These are phyloP conservation scores for Cryptoblepharus egeriae DNA, from an alignment of 2,797 vertebrate species.

Conservation along the genomic window DNA sequence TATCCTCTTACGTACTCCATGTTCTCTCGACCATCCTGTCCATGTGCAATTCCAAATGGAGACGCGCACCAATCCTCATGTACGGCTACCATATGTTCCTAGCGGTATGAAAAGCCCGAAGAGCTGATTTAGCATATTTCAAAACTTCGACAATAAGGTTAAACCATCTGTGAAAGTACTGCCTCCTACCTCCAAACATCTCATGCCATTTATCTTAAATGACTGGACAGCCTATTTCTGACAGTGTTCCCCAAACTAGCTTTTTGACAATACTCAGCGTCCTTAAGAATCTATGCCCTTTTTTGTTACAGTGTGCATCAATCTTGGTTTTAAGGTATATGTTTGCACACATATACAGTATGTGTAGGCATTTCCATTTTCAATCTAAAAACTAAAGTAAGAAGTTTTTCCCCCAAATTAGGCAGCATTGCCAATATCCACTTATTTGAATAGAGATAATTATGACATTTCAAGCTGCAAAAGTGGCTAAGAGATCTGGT, in stretches of 20 bases:
- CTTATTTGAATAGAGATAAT: neutral
- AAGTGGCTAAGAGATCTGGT: too few relatives aligned
- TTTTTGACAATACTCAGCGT: too few relatives aligned
- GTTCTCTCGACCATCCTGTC: neutral
- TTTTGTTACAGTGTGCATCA: too few relatives aligned
- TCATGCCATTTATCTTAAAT: neutral
- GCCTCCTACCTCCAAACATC: neutral
- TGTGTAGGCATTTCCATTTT: too few relatives aligned
- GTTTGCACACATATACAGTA: too few relatives aligned
- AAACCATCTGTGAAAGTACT: neutral
- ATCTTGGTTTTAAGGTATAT: too few relatives aligned
- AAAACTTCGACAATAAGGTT: too few relatives aligned
- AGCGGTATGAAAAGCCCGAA: neutral
- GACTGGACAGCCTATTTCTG: neutral
- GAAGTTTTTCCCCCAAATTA: too few relatives aligned
- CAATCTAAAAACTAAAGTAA: too few relatives aligned
- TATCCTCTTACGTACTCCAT: neutral
- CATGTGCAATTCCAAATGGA: neutral
- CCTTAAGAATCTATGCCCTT: too few relatives aligned
- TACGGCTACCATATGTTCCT: neutral
- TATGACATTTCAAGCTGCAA: neutral
- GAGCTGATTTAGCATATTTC: neutral
- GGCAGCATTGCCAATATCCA: neutral
- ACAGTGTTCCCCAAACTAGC: neutral
- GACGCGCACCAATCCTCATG: neutral